Conservation (phyloP, 2,888 invertebrate species). For the Hoplodrina ambigua region DNA sequence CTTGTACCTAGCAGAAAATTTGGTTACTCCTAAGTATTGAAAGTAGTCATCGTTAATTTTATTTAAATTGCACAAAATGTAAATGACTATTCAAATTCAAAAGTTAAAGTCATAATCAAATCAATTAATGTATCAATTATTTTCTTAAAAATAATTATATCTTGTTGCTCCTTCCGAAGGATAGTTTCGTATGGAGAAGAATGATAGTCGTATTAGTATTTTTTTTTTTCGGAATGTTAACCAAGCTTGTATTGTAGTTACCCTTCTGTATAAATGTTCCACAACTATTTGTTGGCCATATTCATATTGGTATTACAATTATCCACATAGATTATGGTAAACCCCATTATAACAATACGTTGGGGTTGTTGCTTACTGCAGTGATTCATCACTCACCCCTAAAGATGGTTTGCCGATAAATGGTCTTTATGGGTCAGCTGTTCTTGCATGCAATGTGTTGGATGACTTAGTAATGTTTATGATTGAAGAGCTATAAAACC, state of each 20-base stretch:
- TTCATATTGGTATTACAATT: conserved; percentile 23
- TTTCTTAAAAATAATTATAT: too few relatives aligned
- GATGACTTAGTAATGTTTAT: conserved; percentile 23
- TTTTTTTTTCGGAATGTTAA: not conserved
- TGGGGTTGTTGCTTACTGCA: conserved; percentile 41
- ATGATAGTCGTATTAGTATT: too few relatives aligned
- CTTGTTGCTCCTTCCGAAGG: too few relatives aligned
- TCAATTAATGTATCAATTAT: too few relatives aligned
- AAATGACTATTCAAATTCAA: too few relatives aligned
- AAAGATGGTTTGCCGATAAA: conserved; percentile 59
- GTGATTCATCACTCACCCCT: conserved; percentile 66
- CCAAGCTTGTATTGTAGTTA: not conserved
- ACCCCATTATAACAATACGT: conserved; percentile 20
- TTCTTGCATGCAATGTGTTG: conserved; percentile 27
- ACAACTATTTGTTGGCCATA: not conserved
- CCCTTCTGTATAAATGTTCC: not conserved
- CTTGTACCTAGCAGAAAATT: not conserved
- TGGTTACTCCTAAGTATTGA: not conserved
- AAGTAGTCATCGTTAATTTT: not conserved
- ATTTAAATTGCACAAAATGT: too few relatives aligned
- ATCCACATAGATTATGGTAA: conserved; percentile 13
- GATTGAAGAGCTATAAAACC: not conserved
- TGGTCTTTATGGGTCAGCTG: conserved; percentile 52
- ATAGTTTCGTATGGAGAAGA: too few relatives aligned
- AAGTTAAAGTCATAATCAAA: too few relatives aligned